Base-by-base conservation (phyloP, 2,888 invertebrate species). In the Augochlorella aurata region DNA sequence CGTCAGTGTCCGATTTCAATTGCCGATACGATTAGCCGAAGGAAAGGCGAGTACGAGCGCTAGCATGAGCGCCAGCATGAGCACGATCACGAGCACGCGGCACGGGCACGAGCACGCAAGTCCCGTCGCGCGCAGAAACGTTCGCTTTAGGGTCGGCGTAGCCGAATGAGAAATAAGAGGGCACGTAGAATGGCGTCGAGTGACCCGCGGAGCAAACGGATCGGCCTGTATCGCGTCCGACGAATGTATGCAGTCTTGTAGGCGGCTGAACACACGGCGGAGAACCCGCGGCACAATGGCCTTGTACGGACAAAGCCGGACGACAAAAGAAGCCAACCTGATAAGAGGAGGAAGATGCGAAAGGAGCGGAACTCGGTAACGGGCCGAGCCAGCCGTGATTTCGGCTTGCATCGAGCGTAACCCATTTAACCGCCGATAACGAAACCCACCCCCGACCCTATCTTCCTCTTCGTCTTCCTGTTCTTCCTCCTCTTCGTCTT, bases 341-440 rank as follows among this genome's bases (percentile, higher is more conserved):
- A 88, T 86, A 87, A 88, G 83, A 85, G 80, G 81, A 79, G 65
- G 68, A 73, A 50, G 72, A 63, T 72, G 67, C 69, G 77, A 83
- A 84, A 76, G 61, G 52, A 79, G 71, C 79, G 77, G 86, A 84
- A 81, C 81, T 84, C 76, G 65, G 80, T 68, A 79, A 73, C 58
- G 67, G 79, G 77, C 68, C 52, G 63, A 50, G 47, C 58, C 61
- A 58, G 71, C 61, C 82, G 66, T 76, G 86, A 85, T 86, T 86
- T 86, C 82, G 81, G 71, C 79, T 84, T 83, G 82, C 88, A 82
- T 81, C 77, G 58, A 79, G 76, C 84, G 83, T 84, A 87, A 83
- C 87, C 84, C 86, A 86, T 88, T 87, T 87, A 85, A 83, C 79
- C 85, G 85, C 82, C 61, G 87, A 87, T 87, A 87, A 87, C 87